phyloP scores from a whole-genome alignment of 2,113 vertebrate species.

The Vicugna pacos region DNA sequence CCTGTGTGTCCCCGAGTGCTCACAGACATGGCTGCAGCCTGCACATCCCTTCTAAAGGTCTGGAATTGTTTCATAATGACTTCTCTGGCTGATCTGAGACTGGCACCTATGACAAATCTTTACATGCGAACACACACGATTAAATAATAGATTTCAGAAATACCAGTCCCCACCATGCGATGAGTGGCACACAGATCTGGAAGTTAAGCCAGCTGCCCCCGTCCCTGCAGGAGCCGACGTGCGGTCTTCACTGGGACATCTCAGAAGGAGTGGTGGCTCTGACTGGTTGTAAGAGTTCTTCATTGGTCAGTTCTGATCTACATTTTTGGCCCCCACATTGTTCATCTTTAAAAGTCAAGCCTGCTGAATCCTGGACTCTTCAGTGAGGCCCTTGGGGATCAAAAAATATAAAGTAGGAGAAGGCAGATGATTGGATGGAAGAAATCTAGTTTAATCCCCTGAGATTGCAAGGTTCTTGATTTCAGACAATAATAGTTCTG shows the following conservation, averaged over 20 bases:
- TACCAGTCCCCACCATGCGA: not conserved
- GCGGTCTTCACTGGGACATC: not conserved
- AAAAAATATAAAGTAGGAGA: not conserved
- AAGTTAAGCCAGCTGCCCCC: rapidly evolving
- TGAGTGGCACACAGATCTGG: no score
- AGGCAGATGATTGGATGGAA: not conserved
- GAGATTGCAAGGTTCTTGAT: not conserved
- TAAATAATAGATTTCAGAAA: not conserved
- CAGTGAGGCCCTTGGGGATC: not conserved
- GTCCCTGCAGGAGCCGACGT: rapidly evolving
- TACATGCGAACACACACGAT: not conserved
- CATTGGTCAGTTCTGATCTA: not conserved
- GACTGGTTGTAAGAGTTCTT: not conserved
- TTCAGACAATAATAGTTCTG: not conserved
- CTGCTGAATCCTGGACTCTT: not conserved
- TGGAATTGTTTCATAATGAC: slow-evolving; percentile 35
- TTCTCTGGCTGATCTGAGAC: not conserved
- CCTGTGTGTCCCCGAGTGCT: not conserved
- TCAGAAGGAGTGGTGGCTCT: not conserved
- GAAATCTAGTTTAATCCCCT: not conserved
- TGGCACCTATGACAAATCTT: not conserved
- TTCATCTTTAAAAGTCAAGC: not conserved
- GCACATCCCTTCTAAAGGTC: not conserved
- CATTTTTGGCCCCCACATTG: not conserved
- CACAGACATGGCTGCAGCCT: not conserved